A percentile compares a stretch with the other conserved stretches of the same genome.
Conservation (phyloP, 2,113 vertebrate genomes). For the Rhodinocichla rosea region DNA sequence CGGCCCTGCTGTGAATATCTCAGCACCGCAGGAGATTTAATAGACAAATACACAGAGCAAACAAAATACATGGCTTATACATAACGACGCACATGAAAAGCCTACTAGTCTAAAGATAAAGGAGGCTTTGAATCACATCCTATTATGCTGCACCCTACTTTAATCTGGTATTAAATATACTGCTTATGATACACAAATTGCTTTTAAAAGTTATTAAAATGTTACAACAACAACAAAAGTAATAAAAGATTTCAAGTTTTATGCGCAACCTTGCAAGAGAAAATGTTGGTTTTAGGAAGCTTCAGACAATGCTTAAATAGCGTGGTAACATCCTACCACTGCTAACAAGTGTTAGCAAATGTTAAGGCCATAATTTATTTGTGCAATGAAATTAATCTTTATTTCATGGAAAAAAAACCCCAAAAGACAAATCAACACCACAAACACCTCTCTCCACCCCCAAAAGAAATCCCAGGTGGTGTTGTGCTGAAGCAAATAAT, state of each 20-base stretch:
- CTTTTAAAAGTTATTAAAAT: constrained; percentile 34
- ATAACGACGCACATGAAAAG: not conserved
- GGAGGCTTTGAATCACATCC: constrained; percentile 12
- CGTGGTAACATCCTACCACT: not conserved
- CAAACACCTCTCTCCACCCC: not conserved
- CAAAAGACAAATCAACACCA: not conserved
- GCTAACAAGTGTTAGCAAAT: not conserved
- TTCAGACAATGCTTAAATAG: constrained; percentile 27
- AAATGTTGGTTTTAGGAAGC: constrained; percentile 19
- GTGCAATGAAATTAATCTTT: not conserved
- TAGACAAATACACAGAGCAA: not conserved
- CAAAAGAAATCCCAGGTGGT: accelerated
- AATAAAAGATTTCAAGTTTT: constrained; percentile 71
- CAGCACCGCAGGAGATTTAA: not conserved
- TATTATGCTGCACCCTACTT: constrained; percentile 48
- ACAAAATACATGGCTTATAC: not conserved
- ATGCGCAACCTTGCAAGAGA: constrained; percentile 34
- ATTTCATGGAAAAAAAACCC: not conserved
- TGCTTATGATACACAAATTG: constrained; percentile 43
- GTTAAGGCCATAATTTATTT: constrained; percentile 38
- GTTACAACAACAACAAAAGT: constrained; percentile 52
- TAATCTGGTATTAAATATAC: constrained; percentile 25
- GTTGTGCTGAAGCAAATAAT: not conserved
- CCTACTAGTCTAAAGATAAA: not conserved
- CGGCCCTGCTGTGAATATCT: not conserved